These are phyloP conservation scores for Laothoe populi DNA, from an alignment of 2,888 invertebrate species.

Conservation along the genomic window DNA sequence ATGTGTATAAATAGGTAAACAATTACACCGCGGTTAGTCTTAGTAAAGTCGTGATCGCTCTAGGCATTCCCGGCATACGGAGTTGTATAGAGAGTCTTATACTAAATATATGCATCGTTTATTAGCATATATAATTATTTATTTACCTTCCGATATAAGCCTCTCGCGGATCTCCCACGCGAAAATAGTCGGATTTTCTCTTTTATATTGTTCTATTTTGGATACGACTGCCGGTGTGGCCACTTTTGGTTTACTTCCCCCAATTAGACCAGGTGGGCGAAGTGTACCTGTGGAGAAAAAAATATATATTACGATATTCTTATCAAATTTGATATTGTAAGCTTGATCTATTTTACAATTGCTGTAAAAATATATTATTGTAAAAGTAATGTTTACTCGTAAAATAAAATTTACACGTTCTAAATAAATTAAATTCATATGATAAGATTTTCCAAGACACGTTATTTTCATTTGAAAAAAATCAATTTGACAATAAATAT, in stretches of 20 bases:
- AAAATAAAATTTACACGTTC: too few species aligned
- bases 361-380: too few species aligned
- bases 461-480: too few species aligned
- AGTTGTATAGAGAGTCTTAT: conserved; percentile 38
- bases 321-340: too few species aligned
- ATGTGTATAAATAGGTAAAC: background rate
- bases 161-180: conserved; percentile 99
- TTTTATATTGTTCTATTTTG: conserved; percentile 99
- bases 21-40: conserved; percentile 26
- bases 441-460: too few species aligned
- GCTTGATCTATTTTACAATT: too few species aligned
- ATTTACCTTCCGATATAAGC: conserved; percentile 96
- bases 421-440: too few species aligned
- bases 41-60: conserved; percentile 62
- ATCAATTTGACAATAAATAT: too few species aligned
- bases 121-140: conserved; percentile 29
- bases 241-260: conserved; percentile 98
- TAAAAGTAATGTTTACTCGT: too few species aligned
- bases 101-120: conserved; percentile 23
- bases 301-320: background rate
- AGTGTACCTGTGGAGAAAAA: conserved; percentile 87
- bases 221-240: conserved; percentile 98
- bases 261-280: conserved; percentile 95
- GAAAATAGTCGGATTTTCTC: conserved; percentile 99
- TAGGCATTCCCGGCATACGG: conserved; percentile 57